Evolutionary conservation across 2,113 vertebrate species (phyloP), one percentile per base, ranked within the genome.

Genomic region (Gymnorhina tibicen): DNA sequence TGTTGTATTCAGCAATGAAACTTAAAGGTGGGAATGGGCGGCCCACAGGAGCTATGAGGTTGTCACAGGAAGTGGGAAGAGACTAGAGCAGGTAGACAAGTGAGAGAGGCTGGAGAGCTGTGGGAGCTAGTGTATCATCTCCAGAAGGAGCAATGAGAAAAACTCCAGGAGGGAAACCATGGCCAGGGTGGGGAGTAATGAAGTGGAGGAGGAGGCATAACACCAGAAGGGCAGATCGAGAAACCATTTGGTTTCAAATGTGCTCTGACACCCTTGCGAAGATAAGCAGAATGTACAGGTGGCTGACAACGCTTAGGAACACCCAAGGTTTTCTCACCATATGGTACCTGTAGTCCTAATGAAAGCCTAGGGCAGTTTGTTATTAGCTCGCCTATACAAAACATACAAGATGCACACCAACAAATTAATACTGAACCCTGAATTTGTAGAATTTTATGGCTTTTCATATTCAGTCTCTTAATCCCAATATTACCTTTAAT

Each of bases 21-120:
- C 5, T 20, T 72, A 33, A 52, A 66, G 13, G 7, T 69, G 33
- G 27, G 46, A 42, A 46, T 33, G 14, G 1, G 1, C 13, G 2
- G 41, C 30, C 23, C 39, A 59, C 7, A 28, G 62, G 26, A 94
- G 9, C 33, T 44, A 11, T 28, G 21, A 60, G 9, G 5, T 35
- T 78, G 41, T 72, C 49, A 73, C 16, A 52, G 62, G 64, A 59
- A 37, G 10, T 35, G 7, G 16, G 8, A 88, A 52, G 32, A 52
- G 16, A 24, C 7, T 68, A 22, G 16, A 46, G 23, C 0, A 1
- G 22, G 5, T 53, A 15, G 0, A 4, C 3, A 1, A 19, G 15
- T 0, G 4, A 75, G 27, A 11, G n/a, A 39, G 20, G 33, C 37
- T 37, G 14, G 11, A 64, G 46, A 74, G 9, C n/a, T 64, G 15